A percentile compares a stretch with the other conserved stretches of the same genome.
These are phyloP conservation scores for Caranx melampygus DNA, from an alignment of 2,113 vertebrate species.

Conservation along the genomic window DNA sequence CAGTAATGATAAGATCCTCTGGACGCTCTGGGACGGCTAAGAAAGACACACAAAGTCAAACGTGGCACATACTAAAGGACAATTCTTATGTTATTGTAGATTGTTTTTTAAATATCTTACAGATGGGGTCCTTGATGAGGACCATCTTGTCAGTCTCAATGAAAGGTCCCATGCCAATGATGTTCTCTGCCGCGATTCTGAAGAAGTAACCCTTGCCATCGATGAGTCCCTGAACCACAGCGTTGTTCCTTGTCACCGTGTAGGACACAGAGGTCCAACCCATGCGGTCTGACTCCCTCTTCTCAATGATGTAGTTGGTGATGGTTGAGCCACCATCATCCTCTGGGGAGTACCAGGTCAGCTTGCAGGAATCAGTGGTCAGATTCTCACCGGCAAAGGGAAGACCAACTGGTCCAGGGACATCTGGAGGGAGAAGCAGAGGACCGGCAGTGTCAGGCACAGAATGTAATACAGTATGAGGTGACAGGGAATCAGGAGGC, in stretches of 20 bases:
- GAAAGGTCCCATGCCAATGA: slow-evolving; percentile 97
- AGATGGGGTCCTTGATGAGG: slow-evolving; percentile 93
- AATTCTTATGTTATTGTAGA: background rate
- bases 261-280: slow-evolving; percentile 97
- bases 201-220: slow-evolving; percentile 96
- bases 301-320: slow-evolving; percentile 97
- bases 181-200: slow-evolving; percentile 97
- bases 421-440: slow-evolving; percentile 81
- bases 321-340: slow-evolving; percentile 97
- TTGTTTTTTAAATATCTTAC: slow-evolving; percentile 79
- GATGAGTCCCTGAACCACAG: slow-evolving; percentile 93
- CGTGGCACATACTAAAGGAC: background rate
- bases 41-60: background rate
- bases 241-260: slow-evolving; percentile 96
- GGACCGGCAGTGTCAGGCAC: background rate
- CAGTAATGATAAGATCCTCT: slow-evolving; percentile 93
- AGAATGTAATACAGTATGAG: background rate
- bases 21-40: slow-evolving; percentile 96
- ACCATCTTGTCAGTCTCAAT: slow-evolving; percentile 89
- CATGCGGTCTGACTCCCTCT: slow-evolving; percentile 94
- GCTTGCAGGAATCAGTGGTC: slow-evolving; percentile 95
- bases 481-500: background rate
- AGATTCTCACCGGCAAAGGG: slow-evolving; percentile 94
- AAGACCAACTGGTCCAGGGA: slow-evolving; percentile 93
- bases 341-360: slow-evolving; percentile 96